A percentile compares a stretch with the other conserved stretches of the same genome.
These are phyloP conservation scores for Nesidiocoris tenuis DNA, from an alignment of 2,888 invertebrate genomes.

Conservation along the genomic window DNA sequence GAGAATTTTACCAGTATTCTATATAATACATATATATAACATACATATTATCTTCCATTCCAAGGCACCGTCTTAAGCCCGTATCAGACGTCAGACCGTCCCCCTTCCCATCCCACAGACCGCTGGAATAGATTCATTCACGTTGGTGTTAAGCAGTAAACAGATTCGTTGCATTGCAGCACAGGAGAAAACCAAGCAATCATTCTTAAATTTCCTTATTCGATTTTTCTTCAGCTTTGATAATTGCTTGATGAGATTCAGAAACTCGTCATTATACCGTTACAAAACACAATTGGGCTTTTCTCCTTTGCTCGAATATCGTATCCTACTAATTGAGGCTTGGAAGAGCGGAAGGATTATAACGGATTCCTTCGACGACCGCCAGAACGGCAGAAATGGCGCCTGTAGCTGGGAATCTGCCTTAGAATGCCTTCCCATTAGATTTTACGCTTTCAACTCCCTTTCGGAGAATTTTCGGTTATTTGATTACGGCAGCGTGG, in stretches of 20 bases:
- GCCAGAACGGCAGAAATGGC: background rate
- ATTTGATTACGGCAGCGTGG: background rate
- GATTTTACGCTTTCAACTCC: background rate
- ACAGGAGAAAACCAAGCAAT: no score
- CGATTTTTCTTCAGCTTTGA: background rate
- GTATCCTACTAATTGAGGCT: background rate
- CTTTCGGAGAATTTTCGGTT: background rate
- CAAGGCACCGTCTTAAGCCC: no score
- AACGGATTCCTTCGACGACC: background rate
- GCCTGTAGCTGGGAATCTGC: background rate
- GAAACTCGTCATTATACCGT: background rate
- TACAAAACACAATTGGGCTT: background rate
- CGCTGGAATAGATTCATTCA: no score
- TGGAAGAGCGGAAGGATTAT: background rate
- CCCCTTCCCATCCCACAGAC: no score
- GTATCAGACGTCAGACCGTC: no score
- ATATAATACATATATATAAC: no score
- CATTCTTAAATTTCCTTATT: no score
- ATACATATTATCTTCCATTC: no score
- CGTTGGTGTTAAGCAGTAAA: no score
- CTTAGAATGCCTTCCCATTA: background rate
- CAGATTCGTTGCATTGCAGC: no score
- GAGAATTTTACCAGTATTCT: no score
- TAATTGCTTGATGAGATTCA: background rate
- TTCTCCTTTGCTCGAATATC: background rate